Base-by-base conservation (phyloP, 2,888 invertebrate genomes). In the Phyto melanocephala region DNA sequence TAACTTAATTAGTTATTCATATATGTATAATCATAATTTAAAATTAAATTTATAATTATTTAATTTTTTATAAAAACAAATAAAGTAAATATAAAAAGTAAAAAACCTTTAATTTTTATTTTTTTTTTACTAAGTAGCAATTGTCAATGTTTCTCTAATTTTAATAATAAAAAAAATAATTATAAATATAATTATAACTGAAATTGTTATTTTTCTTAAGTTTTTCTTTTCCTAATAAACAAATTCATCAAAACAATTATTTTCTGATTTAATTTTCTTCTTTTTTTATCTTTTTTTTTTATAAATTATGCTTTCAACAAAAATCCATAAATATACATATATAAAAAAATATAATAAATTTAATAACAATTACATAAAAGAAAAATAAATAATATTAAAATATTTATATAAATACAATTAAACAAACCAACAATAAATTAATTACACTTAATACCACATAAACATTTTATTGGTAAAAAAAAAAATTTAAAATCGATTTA, bases 361-460 rank as follows among this genome's bases (percentile, higher is more conserved):
- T 50, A 74, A 52, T n/a, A 63, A 28, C 20, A 42, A 22, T 6
- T 37, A 20, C 52, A 52, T 42, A 75, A 75, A 74, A 83, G 54
- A 83, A 63, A 83, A 72, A 28, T 65, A 70, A 70, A 58, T 56
- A 82, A 70, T 70, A 75, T 78, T 58, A 60, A 78, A 74, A 58
- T 52, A 52, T 62, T 37, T 20, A 22, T 68, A 28, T 5, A 65
- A 54, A 62, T 1, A 50, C 37, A 62, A 75, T 20, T 3, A 10
- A 15, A 15, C 4, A 20, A 75, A 63, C 60, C 52, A 68, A 72
- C 54, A 67, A 75, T 68, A 81, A 78, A 82, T 79, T 82, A 78
- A 82, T 79, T 82, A 82, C 79, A 75, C 75, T 79, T 82, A 82
- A 58, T 79, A 79, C 81, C 75, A 82, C 54, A 82, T 75, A 71